Conservation (phyloP, 2,113 vertebrate species). For the Macrotus californicus region DNA sequence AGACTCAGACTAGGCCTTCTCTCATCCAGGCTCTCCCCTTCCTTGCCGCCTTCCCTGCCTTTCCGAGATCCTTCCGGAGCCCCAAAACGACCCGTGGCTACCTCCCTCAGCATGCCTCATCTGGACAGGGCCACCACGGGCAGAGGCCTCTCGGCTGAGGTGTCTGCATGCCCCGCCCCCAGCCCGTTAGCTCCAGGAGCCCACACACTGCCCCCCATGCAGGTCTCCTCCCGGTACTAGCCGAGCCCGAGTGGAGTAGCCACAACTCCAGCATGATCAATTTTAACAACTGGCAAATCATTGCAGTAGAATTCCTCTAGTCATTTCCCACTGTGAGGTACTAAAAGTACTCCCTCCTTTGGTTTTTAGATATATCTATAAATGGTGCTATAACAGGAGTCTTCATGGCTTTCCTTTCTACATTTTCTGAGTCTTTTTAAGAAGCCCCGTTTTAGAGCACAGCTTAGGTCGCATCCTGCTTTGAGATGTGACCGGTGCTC, state of each 20-base stretch:
- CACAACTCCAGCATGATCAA: too few relatives aligned
- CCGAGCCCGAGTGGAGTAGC: background rate
- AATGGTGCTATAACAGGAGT: background rate
- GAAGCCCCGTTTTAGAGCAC: background rate
- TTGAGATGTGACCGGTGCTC: background rate
- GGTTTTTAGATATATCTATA: background rate
- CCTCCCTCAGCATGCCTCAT: background rate
- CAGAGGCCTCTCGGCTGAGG: rapidly evolving
- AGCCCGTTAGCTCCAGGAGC: background rate
- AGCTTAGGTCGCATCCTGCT: background rate
- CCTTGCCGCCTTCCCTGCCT: background rate
- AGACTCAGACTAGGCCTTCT: background rate
- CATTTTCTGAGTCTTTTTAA: background rate
- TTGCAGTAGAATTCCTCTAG: background rate
- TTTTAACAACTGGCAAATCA: background rate
- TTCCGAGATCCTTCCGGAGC: background rate
- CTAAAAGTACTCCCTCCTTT: background rate
- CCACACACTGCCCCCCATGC: background rate
- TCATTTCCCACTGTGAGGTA: background rate
- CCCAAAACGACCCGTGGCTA: background rate
- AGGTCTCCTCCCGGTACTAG: background rate
- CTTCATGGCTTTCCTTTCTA: background rate
- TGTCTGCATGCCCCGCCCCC: background rate
- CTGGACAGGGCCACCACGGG: background rate
- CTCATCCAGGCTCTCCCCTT: background rate